These are phyloP conservation scores for Palloptera scutellata DNA, from an alignment of 2,888 invertebrate genomes.

Conservation along the genomic window DNA sequence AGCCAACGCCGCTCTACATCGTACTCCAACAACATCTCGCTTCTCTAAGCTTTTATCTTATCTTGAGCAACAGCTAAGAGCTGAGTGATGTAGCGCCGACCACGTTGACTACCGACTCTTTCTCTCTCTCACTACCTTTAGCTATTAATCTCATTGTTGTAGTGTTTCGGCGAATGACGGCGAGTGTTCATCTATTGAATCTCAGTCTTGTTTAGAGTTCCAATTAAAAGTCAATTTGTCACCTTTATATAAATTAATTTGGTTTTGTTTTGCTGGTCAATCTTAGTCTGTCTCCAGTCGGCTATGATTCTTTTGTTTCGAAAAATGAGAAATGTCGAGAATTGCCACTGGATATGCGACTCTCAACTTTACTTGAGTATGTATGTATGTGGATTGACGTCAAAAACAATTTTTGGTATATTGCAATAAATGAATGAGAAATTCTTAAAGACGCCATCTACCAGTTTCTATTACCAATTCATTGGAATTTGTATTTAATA, in stretches of 20 bases:
- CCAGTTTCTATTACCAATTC: conserved; percentile 11
- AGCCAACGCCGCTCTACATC: no score
- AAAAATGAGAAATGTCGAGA: conserved; percentile 7
- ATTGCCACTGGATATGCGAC: neutral
- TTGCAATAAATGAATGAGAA: conserved; percentile 24
- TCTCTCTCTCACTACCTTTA: neutral
- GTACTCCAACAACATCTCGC: neutral
- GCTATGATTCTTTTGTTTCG: conserved; percentile 18
- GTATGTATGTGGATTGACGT: conserved; percentile 25
- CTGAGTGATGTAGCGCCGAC: neutral
- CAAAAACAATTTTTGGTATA: conserved; percentile 17
- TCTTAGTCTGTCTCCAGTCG: conserved; percentile 28
- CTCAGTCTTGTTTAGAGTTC: conserved; percentile 28
- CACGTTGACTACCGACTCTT: neutral
- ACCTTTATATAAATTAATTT: conserved; percentile 24
- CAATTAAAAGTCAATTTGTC: conserved; percentile 39
- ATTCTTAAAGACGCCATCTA: conserved; percentile 28
- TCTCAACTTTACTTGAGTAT: neutral
- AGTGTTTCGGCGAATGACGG: conserved; percentile 8
- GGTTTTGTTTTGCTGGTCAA: neutral
- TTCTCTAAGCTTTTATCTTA: neutral
- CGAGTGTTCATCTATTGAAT: conserved; percentile 3
- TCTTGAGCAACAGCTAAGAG: neutral
- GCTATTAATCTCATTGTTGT: neutral
- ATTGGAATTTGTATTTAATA: neutral